These are phyloP conservation scores for Sarcophaga caerulescens DNA, from an alignment of 2,888 invertebrate species.

Conservation along the genomic window DNA sequence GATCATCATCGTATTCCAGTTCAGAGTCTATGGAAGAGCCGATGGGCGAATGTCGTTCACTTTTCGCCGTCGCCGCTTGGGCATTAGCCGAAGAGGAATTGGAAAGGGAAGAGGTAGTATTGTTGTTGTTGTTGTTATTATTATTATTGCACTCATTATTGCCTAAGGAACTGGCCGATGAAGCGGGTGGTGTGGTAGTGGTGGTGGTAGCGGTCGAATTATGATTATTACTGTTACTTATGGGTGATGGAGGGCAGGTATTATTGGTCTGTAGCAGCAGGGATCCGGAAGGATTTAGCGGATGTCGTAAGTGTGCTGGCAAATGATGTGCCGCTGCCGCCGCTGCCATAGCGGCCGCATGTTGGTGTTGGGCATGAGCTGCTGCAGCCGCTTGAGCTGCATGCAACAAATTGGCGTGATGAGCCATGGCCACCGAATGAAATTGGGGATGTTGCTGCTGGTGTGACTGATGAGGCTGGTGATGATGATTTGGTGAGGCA, in stretches of 20 bases:
- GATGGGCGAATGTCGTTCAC: constrained; percentile 80
- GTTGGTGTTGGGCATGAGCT: constrained; percentile 77
- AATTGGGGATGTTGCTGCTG: constrained; percentile 67
- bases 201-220: constrained; percentile 11
- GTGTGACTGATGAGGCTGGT: constrained; percentile 30
- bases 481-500: constrained; percentile 71
- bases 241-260: constrained; percentile 44
- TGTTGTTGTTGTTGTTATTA: constrained; percentile 54
- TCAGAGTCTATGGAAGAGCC: constrained; percentile 81
- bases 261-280: constrained; percentile 60
- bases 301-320: constrained; percentile 70
- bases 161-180: constrained; percentile 74
- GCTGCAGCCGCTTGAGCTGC: constrained; percentile 77
- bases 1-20: constrained; percentile 79
- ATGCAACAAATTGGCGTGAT: constrained; percentile 77
- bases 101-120: constrained; percentile 53
- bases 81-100: constrained; percentile 48
- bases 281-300: constrained; percentile 79
- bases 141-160: constrained; percentile 68
- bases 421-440: constrained; percentile 76
- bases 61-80: constrained; percentile 74
- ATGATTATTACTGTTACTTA: constrained; percentile 45
- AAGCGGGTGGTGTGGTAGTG: constrained; percentile 73
- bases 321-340: constrained; percentile 69
- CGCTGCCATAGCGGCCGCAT: constrained; percentile 73